These are phyloP conservation scores for Macrosoma leucophasiata DNA, from an alignment of 2,888 invertebrate species.

Conservation along the genomic window DNA sequence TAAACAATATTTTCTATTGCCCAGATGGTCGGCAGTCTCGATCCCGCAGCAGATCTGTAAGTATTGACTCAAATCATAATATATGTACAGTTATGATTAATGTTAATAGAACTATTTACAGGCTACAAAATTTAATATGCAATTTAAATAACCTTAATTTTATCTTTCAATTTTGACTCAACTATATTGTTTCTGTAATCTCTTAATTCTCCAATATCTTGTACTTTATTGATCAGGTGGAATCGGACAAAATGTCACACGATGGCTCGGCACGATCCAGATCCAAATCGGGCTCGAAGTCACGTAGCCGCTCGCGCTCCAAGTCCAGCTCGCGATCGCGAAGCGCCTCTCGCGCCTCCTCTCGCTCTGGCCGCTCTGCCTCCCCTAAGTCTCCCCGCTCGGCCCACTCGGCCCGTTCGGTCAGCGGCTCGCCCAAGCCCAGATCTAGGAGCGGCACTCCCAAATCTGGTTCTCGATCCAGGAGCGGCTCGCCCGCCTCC, in stretches of 20 bases:
- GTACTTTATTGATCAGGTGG: slow-evolving; percentile 36
- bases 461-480: slow-evolving; percentile 33
- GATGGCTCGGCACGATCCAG: slow-evolving; percentile 41
- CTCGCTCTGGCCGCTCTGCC: slow-evolving; percentile 31
- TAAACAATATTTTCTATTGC: slow-evolving; percentile 16
- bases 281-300: slow-evolving; percentile 29
- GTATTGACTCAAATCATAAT: no score
- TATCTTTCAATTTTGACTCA: no score
- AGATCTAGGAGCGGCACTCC: slow-evolving; percentile 32
- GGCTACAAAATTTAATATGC: no score
- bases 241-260: slow-evolving; percentile 52
- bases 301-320: slow-evolving; percentile 36
- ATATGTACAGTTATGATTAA: no score
- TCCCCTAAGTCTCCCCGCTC: slow-evolving; percentile 29
- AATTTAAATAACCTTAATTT: background rate
- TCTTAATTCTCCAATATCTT: no score
- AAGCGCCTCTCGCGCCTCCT: slow-evolving; percentile 38
- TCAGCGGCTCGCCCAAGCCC: slow-evolving; percentile 31
- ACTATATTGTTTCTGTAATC: no score
- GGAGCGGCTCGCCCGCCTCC: slow-evolving; percentile 31
- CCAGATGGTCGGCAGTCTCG: slow-evolving; percentile 51
- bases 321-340: slow-evolving; percentile 42
- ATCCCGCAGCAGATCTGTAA: slow-evolving; percentile 57
- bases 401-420: slow-evolving; percentile 22
- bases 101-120: no score